These are phyloP conservation scores for Perccottus glenii DNA, from an alignment of 2,113 vertebrate genomes.

Conservation along the genomic window DNA sequence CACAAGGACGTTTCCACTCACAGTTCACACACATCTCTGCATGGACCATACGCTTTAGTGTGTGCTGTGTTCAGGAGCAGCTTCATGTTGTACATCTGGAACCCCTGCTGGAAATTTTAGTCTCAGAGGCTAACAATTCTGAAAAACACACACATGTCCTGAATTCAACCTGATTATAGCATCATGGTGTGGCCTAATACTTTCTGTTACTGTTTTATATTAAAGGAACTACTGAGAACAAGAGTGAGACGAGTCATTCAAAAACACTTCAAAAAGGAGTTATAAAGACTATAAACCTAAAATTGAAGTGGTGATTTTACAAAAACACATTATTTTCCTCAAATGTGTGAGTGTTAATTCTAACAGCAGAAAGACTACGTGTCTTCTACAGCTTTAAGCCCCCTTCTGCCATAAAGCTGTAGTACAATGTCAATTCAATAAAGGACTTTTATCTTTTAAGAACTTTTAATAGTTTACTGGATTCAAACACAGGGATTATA, in stretches of 20 bases:
- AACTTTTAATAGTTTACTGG: too few relatives aligned
- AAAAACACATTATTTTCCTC: too few relatives aligned
- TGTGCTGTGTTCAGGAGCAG: conserved; percentile 15
- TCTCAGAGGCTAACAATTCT: conserved; percentile 40
- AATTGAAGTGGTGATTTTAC: too few relatives aligned
- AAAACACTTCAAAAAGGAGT: too few relatives aligned
- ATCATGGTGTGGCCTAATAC: conserved; percentile 73
- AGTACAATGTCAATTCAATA: too few relatives aligned
- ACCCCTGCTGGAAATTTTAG: conserved; percentile 29
- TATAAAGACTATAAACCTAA: too few relatives aligned
- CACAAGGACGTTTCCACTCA: background rate
- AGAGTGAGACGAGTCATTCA: background rate
- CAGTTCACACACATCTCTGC: conserved; percentile 14
- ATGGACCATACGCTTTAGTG: conserved; percentile 25
- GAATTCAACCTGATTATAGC: conserved; percentile 49
- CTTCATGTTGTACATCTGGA: conserved; percentile 1
- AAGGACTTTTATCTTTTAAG: too few relatives aligned
- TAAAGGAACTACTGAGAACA: conserved; percentile 68
- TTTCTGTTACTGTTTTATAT: conserved; percentile 77
- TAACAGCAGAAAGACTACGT: too few relatives aligned
- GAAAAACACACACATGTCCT: conserved; percentile 37
- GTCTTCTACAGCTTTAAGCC: too few relatives aligned
- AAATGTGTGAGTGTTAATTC: too few relatives aligned
- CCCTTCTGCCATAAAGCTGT: too few relatives aligned
- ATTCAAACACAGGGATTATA: too few relatives aligned